Conservation (phyloP, 2,888 invertebrate genomes). For the Drosophila acutilabella region DNA sequence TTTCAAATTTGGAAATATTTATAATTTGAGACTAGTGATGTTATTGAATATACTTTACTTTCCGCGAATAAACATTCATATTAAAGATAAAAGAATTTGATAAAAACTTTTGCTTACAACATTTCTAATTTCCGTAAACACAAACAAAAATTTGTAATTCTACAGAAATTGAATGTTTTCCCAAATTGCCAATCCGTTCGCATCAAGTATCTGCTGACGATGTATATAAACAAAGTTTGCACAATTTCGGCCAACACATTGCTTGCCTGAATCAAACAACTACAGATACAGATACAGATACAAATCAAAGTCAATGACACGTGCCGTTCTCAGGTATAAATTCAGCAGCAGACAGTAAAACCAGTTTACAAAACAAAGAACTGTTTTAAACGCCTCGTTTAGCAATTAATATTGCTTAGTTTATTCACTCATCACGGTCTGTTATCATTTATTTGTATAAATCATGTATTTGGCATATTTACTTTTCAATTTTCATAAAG, state of each 20-base stretch:
- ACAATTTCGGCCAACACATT: conserved; percentile 26
- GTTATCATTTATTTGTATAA: conserved; percentile 13
- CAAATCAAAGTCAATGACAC: conserved; percentile 59
- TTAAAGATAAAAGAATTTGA: not conserved
- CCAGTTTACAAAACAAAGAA: conserved; percentile 57
- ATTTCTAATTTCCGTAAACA: not conserved
- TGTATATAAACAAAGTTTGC: conserved; percentile 4
- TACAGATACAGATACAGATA: conserved; percentile 16
- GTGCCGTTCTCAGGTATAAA: conserved; percentile 56
- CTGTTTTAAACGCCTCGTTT: conserved; percentile 63
- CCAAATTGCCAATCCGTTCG: not conserved
- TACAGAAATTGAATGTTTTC: not conserved
- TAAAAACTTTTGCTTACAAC: not conserved
- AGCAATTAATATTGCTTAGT: conserved; percentile 62
- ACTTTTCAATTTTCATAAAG: conserved; percentile 45
- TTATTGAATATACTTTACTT: not conserved
- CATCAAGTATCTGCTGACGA: conserved; percentile 23
- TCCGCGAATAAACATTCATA: not conserved
- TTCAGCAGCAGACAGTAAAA: conserved; percentile 26
- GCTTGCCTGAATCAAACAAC: conserved; percentile 31
- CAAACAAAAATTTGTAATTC: not conserved
- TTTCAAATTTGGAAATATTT: too few species aligned
- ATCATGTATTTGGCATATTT: conserved; percentile 72
- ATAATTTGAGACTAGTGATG: too few species aligned
- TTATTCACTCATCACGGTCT: not conserved